A percentile compares a stretch with the other conserved stretches of the same genome.
phyloP scores from a whole-genome alignment of 2,113 vertebrate genomes.

The Osmerus mordax region DNA sequence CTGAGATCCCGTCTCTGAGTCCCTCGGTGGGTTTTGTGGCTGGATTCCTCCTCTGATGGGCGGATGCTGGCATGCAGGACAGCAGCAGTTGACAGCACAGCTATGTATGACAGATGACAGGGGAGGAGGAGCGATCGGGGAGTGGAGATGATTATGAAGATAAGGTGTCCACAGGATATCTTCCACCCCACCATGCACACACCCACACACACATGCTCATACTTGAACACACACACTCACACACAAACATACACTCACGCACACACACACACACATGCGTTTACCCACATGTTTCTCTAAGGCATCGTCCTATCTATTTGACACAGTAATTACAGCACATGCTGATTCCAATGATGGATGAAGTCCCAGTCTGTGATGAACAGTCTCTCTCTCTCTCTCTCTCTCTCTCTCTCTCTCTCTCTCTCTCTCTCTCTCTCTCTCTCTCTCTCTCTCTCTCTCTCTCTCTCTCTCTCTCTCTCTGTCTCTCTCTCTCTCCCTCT shows the following conservation, averaged over 20 bases:
- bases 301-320: slow-evolving; percentile 76
- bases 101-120: slow-evolving; percentile 77
- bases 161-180: slow-evolving; percentile 61
- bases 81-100: slow-evolving; percentile 70
- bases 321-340: slow-evolving; percentile 84
- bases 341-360: slow-evolving; percentile 81
- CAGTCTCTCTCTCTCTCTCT: slow-evolving; percentile 32
- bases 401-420: slow-evolving; percentile 36
- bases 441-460: slow-evolving; percentile 41
- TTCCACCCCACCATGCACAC: slow-evolving; percentile 28
- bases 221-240: background rate
- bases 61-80: slow-evolving; percentile 71
- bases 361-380: slow-evolving; percentile 76
- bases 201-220: background rate
- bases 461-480: slow-evolving; percentile 30
- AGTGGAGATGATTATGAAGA: slow-evolving; percentile 65
- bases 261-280: slow-evolving; percentile 17
- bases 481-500: slow-evolving; percentile 27
- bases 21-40: slow-evolving; percentile 42
- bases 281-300: slow-evolving; percentile 57
- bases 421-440: slow-evolving; percentile 38
- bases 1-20: slow-evolving; percentile 24
- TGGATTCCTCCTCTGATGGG: background rate
- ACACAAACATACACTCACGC: background rate
- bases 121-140: slow-evolving; percentile 34